Conservation (phyloP, 2,797 vertebrate genomes). For the Allobates femoralis region DNA sequence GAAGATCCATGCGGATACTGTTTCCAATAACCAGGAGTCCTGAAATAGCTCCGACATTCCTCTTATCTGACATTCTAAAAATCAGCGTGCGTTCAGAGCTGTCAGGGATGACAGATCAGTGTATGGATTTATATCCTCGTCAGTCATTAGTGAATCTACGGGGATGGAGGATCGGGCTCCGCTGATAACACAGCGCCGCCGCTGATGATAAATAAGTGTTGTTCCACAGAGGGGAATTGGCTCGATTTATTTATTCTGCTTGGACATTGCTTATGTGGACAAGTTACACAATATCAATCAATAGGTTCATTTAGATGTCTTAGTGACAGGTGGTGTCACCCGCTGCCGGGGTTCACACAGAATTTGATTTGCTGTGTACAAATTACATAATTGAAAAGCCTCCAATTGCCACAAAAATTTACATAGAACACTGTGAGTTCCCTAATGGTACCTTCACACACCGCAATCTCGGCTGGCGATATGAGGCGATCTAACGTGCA, state of each 20-base stretch:
- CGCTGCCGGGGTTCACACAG: background rate
- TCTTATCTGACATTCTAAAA: background rate
- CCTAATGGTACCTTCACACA: no score
- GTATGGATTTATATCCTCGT: slow-evolving; percentile 13
- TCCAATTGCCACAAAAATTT: no score
- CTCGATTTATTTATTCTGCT: background rate
- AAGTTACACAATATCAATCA: slow-evolving; percentile 19
- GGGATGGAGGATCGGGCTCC: background rate
- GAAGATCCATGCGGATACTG: background rate
- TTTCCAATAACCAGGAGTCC: background rate
- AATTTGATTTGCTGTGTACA: background rate
- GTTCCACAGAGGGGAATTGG: slow-evolving; percentile 2
- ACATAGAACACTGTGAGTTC: no score
- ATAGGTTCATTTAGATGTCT: background rate
- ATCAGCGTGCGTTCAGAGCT: background rate
- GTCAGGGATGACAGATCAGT: background rate
- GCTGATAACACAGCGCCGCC: background rate
- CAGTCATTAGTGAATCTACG: slow-evolving; percentile 2
- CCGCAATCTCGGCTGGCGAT: no score
- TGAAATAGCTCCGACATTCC: background rate
- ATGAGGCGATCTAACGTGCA: no score
- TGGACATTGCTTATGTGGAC: slow-evolving; percentile 21
- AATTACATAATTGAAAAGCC: background rate
- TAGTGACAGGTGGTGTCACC: background rate
- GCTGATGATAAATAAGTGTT: slow-evolving; percentile 1